Base-by-base conservation (phyloP, 2,113 vertebrate species). In the Gila orcuttii region DNA sequence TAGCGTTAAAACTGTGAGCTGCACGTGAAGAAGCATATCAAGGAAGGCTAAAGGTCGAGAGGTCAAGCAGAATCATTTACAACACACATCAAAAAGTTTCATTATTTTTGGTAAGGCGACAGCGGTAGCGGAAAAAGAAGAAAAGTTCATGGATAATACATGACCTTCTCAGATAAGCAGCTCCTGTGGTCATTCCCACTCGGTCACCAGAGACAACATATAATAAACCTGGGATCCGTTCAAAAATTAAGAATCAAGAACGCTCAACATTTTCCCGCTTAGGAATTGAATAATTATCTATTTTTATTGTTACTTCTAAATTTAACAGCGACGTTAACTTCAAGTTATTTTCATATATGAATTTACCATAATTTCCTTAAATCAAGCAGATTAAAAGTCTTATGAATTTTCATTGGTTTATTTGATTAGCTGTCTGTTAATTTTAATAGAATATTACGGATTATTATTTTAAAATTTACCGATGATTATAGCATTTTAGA, bases 1-100 rank as follows among this genome's bases (percentile, higher is more conserved):
- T 42, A 73, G 64, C 52, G 87, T 90, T 36, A 89, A 82, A 91
- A 93, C 91, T 91, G 80, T 93, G 92, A 86, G 88, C 89, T 91
- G 90, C 88, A 87, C 83, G 93, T 82, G 89, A 90, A 82, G 88
- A 91, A 68, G 85, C 87, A 87, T 95, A 96, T 95, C 94, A 94
- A 94, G 93, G 92, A 96, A 94, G 94, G 94, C 93, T 92, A 87
- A 89, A 95, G 97, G 96, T 95, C 94, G 89, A 93, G 91, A 95
- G 97, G 97, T 98, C 97, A 98, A 91, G 91, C 87, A 47, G 93
- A 97, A 97, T 97, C 95, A 97, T 98, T 97, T 96, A 96, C 95
- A 97, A 97, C 66, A 96, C 93, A 96, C 96, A 97, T 96, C 96
- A 95, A 92, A 95, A 97, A 95, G 93, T 96, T 97, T 95, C 95